Conservation (phyloP, 2,113 vertebrate genomes). For the Chinchilla lanigera region DNA sequence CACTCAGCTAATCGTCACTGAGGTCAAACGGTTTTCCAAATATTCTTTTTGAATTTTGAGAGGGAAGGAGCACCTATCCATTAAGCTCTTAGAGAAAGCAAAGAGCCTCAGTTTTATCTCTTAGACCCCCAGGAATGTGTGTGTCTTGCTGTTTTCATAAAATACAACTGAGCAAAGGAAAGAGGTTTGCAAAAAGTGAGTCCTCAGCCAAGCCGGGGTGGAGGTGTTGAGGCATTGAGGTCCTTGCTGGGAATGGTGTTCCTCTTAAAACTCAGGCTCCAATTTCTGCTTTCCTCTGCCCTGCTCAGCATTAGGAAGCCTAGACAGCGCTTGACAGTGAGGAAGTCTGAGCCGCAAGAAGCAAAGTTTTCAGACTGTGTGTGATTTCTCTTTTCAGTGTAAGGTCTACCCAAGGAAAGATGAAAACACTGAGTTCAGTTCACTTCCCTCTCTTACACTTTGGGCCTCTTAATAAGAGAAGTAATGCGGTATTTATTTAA, state of each 20-base stretch:
- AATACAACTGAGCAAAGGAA: background rate
- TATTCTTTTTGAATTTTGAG: background rate
- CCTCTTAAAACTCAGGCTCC: background rate
- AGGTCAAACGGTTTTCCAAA: background rate
- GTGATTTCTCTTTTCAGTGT: background rate
- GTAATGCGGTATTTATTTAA: background rate
- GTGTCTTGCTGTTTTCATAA: background rate
- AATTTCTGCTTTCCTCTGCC: background rate
- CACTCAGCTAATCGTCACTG: background rate
- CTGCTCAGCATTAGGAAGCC: background rate
- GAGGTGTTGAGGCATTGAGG: background rate
- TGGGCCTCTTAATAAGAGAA: background rate
- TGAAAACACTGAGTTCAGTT: background rate
- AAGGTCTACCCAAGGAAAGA: background rate
- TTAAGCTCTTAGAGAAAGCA: background rate
- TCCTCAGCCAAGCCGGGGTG: background rate
- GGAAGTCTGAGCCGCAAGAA: background rate
- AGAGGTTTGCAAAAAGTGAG: background rate
- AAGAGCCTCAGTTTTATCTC: background rate
- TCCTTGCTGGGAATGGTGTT: background rate
- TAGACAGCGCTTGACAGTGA: background rate
- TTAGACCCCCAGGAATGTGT: background rate
- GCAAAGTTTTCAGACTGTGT: background rate
- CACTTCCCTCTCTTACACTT: too few relatives aligned
- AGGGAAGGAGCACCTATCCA: background rate